Evolutionary conservation across 2,113 vertebrate genomes (phyloP).

Genomic region (Aegotheles bennettii): DNA sequence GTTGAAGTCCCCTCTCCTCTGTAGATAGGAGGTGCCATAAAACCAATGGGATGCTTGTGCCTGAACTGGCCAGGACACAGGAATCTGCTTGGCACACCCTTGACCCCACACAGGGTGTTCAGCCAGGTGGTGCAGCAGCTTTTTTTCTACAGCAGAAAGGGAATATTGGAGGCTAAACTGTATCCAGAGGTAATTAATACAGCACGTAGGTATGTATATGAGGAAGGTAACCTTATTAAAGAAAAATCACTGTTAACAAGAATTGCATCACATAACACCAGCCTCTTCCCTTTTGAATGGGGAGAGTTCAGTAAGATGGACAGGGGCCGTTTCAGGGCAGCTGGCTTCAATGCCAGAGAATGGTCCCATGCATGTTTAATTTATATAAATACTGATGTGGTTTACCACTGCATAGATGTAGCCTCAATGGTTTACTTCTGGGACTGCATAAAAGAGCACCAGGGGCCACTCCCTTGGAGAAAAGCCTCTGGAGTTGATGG

Average conservation of each 20-base stretch:
- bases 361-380: neutral
- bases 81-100: neutral
- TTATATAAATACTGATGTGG: neutral
- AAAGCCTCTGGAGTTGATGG: neutral
- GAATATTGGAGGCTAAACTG: neutral
- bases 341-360: neutral
- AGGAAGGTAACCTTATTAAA: neutral
- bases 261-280: neutral
- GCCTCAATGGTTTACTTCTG: neutral
- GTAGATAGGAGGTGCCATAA: neutral
- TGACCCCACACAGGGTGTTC: accelerated
- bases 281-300: neutral
- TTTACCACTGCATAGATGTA: neutral
- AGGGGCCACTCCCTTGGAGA: neutral
- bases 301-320: neutral
- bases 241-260: neutral
- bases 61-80: neutral
- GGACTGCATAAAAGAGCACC: neutral
- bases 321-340: neutral
- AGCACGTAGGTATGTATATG: accelerated
- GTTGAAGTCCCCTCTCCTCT: neutral
- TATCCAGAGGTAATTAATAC: neutral
- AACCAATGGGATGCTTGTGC: neutral
- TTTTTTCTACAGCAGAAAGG: neutral
- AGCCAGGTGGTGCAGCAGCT: neutral